Percentiles rank a stretch among this genome's conserved stretches.
Conservation (phyloP, 1,140 invertebrate genomes). For the Halesus radiatus region DNA sequence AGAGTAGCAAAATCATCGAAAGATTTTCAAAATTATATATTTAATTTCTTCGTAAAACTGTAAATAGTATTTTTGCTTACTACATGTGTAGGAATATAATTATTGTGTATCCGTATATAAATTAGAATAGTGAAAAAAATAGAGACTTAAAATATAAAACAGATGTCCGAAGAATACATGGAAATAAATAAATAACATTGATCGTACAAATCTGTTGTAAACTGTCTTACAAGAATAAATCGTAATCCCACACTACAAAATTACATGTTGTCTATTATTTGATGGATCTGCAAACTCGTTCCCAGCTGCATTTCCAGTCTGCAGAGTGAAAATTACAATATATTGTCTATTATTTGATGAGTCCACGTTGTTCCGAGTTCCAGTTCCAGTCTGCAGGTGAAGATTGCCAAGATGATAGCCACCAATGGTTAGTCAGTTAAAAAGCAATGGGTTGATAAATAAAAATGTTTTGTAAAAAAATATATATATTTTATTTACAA, state of each 20-base stretch:
- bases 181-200: conserved; percentile 39
- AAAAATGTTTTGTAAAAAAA: conserved; percentile 8
- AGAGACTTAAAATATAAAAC: conserved; percentile 51
- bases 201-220: conserved; percentile 55
- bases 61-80: conserved; percentile 58
- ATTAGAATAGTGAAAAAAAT: conserved; percentile 50
- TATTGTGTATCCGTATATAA: conserved; percentile 52
- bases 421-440: no score
- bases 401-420: no score
- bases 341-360: no score
- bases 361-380: no score
- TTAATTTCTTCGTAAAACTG: conserved; percentile 54
- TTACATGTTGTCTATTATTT: conserved; percentile 29
- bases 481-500: conserved; percentile 4
- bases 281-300: neutral
- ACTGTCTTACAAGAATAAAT: conserved; percentile 48
- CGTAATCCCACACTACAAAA: conserved; percentile 49
- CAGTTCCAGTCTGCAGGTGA: no score
- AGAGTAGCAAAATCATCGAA: conserved; percentile 56
- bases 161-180: conserved; percentile 41
- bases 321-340: no score
- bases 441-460: no score
- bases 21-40: conserved; percentile 52
- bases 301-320: no score
- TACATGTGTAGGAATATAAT: conserved; percentile 57